phyloP scores from a whole-genome alignment of 1,140 invertebrate species.

The Venturia canescens region DNA sequence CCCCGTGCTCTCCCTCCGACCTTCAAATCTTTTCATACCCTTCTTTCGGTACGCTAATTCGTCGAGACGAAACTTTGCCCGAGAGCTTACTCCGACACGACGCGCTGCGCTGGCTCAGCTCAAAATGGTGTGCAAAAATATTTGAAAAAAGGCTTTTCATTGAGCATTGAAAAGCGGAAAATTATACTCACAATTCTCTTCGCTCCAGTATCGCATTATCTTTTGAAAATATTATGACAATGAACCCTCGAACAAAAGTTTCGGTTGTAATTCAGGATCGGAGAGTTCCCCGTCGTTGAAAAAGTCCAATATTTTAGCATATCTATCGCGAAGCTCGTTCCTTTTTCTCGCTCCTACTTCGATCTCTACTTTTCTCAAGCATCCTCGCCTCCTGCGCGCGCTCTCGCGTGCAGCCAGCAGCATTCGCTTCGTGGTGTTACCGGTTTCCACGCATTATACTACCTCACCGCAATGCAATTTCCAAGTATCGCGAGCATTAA shows the following conservation, averaged over 20 bases:
- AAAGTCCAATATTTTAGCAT: neutral
- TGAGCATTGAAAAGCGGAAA: no score
- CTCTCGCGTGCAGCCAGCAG: slow-evolving; percentile 2
- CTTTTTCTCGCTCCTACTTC: neutral
- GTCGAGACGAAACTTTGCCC: neutral
- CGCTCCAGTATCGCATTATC: no score
- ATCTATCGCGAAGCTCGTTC: neutral
- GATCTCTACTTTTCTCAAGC: neutral
- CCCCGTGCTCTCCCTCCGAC: neutral
- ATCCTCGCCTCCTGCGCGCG: no score
- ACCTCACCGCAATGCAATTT: neutral
- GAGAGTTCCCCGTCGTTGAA: neutral
- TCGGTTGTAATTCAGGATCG: neutral
- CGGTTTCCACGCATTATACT: slow-evolving; percentile 9
- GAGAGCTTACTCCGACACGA: no score
- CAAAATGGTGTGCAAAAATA: no score
- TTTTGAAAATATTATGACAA: neutral
- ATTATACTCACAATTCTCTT: no score
- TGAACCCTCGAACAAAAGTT: neutral
- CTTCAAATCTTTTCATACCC: neutral
- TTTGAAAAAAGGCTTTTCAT: no score
- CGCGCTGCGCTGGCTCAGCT: no score
- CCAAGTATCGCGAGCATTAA: slow-evolving; percentile 19
- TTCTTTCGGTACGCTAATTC: neutral
- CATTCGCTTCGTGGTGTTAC: neutral